phyloP scores from a whole-genome alignment of 2,113 vertebrate species.

The Rhynchomys soricoides region DNA sequence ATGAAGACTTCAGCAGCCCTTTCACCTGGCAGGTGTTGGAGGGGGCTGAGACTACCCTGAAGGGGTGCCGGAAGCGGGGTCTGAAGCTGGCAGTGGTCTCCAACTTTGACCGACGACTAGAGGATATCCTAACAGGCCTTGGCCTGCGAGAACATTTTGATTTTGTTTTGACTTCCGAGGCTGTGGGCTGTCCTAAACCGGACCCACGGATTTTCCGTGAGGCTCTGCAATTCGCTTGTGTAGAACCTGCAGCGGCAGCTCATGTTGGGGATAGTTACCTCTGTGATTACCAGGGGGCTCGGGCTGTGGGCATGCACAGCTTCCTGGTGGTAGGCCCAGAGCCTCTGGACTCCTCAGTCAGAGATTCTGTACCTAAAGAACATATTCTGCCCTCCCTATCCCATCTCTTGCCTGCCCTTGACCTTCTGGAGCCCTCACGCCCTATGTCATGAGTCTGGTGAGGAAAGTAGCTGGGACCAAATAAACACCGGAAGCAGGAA shows the following conservation, averaged over 20 bases:
- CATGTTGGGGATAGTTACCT: conserved; percentile 92
- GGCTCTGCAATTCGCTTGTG: conserved; percentile 85
- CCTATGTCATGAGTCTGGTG: neutral
- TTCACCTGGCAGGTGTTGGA: conserved; percentile 91
- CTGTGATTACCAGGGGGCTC: conserved; percentile 91
- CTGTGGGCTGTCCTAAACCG: conserved; percentile 89
- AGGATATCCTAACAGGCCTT: conserved; percentile 87
- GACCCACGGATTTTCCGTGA: conserved; percentile 89
- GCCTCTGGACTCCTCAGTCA: neutral
- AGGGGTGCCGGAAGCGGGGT: conserved; percentile 86
- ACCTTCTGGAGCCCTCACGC: conserved; percentile 32
- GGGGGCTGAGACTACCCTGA: conserved; percentile 87
- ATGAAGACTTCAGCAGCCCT: conserved; percentile 87
- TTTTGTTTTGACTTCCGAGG: conserved; percentile 94
- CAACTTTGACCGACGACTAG: conserved; percentile 94
- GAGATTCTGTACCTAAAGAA: conserved; percentile 71
- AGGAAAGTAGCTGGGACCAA: neutral
- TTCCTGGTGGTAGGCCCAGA: conserved; percentile 85
- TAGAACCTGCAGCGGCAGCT: conserved; percentile 81
- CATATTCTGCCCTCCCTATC: conserved; percentile 82
- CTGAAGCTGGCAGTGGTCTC: conserved; percentile 92
- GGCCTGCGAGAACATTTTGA: conserved; percentile 89
- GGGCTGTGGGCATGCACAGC: conserved; percentile 89
- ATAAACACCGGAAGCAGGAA: neutral
- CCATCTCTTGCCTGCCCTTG: conserved; percentile 81